A percentile compares a stretch with the other conserved stretches of the same genome.
These are phyloP conservation scores for Rhamnusium bicolor DNA, from an alignment of 2,888 invertebrate genomes.

Conservation along the genomic window DNA sequence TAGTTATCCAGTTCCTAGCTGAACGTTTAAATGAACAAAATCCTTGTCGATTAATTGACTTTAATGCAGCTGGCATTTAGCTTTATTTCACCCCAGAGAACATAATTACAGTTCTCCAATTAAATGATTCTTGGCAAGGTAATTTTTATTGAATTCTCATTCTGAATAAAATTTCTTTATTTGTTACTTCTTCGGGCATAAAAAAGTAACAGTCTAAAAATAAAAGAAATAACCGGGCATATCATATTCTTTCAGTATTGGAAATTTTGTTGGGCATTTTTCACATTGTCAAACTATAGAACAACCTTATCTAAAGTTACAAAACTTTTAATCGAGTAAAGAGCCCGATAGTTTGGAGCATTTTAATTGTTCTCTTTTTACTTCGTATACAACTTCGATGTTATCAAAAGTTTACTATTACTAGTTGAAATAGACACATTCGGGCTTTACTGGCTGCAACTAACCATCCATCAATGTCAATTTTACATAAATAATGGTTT, in stretches of 20 bases:
- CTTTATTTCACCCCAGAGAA: slow-evolving; percentile 14
- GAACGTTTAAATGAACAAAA: slow-evolving; percentile 13
- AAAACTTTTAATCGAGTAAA: neutral
- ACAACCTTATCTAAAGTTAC: neutral
- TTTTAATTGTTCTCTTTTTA: neutral
- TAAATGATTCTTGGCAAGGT: slow-evolving; percentile 13
- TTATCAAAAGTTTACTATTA: neutral
- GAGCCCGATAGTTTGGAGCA: neutral
- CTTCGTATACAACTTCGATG: neutral
- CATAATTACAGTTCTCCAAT: slow-evolving; percentile 22
- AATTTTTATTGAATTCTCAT: slow-evolving; percentile 6
- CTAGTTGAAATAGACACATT: neutral
- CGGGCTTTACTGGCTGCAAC: neutral
- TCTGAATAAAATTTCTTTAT: neutral
- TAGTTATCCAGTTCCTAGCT: slow-evolving; percentile 1
- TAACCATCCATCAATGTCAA: neutral
- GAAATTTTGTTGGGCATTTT: neutral
- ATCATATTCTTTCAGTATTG: too few species aligned
- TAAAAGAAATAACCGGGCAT: neutral
- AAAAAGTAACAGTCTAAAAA: neutral
- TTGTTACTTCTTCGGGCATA: neutral
- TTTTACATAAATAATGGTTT: neutral
- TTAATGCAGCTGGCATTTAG: slow-evolving; percentile 30
- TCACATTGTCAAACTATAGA: neutral
- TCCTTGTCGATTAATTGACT: slow-evolving; percentile 23